Conservation (phyloP, 2,888 invertebrate species). For the Phortica okadai region DNA sequence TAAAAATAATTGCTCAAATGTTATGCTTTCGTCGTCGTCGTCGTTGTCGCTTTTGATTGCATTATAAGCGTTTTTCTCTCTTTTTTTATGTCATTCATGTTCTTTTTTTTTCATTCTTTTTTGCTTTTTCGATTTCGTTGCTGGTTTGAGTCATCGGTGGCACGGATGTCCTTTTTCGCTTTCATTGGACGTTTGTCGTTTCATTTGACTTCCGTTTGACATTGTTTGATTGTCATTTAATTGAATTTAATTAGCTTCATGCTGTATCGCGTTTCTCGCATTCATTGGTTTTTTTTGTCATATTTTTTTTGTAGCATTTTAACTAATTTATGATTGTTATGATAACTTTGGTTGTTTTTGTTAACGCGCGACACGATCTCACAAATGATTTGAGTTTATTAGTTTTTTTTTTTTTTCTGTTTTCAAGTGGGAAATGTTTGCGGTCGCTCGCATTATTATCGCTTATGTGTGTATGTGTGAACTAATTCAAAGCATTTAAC, state of each 20-base stretch:
- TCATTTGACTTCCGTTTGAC: constrained; percentile 72
- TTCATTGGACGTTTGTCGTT: constrained; percentile 50
- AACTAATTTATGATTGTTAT: constrained; percentile 62
- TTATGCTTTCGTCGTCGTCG: constrained; percentile 58
- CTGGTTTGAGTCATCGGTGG: neutral
- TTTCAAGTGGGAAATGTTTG: constrained; percentile 43
- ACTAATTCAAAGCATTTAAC: neutral
- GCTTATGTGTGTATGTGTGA: constrained; percentile 11
- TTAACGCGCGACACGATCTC: neutral
- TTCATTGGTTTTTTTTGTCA: constrained; percentile 8
- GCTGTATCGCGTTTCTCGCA: constrained; percentile 26
- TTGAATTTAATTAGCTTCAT: constrained; percentile 75
- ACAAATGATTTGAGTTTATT: neutral
- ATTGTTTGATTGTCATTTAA: constrained; percentile 76
- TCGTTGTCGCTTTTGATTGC: constrained; percentile 51
- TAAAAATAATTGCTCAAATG: constrained; percentile 68
- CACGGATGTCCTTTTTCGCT: constrained; percentile 33
- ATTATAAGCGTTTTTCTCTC: constrained; percentile 48
- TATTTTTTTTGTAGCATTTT: constrained; percentile 23
- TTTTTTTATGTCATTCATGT: neutral
- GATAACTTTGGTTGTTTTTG: constrained; percentile 61
- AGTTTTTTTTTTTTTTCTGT: neutral
- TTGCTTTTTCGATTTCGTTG: constrained; percentile 14
- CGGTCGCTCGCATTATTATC: constrained; percentile 30
- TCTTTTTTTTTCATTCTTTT: neutral